phyloP scores from a whole-genome alignment of 2,888 invertebrate species.

The Eupeodes latifasciatus region DNA sequence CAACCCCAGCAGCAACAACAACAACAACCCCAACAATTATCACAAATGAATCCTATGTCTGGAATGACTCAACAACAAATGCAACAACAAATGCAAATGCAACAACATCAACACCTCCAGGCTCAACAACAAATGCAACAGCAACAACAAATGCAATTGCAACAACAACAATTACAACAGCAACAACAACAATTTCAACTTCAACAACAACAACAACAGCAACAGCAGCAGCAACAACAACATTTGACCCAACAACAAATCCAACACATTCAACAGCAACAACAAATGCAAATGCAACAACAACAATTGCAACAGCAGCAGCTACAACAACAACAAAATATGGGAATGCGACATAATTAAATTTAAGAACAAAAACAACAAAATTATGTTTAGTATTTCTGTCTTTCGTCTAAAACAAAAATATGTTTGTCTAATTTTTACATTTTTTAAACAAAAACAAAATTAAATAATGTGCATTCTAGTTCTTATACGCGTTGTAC shows the following conservation, averaged over 20 bases:
- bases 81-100: constrained; percentile 71
- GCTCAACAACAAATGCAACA: constrained; percentile 77
- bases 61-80: constrained; percentile 77
- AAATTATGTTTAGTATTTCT: not conserved
- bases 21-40: constrained; percentile 54
- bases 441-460: constrained; percentile 15
- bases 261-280: constrained; percentile 30
- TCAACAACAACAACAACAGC: constrained; percentile 38
- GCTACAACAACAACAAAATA: constrained; percentile 78
- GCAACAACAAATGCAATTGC: constrained; percentile 76
- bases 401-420: not conserved
- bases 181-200: constrained; percentile 77
- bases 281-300: constrained; percentile 65
- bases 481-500: not conserved
- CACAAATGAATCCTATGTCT: constrained; percentile 66
- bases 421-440: not conserved
- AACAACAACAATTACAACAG: constrained; percentile 75
- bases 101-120: constrained; percentile 61
- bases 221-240: constrained; percentile 46
- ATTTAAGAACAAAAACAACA: constrained; percentile 54
- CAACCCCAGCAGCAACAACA: constrained; percentile 77
- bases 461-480: not conserved
- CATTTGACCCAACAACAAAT: constrained; percentile 57
- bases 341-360: constrained; percentile 81
- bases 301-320: constrained; percentile 78